Conservation (phyloP, 2,113 vertebrate genomes). For the Oncorhynchus clarkii region DNA sequence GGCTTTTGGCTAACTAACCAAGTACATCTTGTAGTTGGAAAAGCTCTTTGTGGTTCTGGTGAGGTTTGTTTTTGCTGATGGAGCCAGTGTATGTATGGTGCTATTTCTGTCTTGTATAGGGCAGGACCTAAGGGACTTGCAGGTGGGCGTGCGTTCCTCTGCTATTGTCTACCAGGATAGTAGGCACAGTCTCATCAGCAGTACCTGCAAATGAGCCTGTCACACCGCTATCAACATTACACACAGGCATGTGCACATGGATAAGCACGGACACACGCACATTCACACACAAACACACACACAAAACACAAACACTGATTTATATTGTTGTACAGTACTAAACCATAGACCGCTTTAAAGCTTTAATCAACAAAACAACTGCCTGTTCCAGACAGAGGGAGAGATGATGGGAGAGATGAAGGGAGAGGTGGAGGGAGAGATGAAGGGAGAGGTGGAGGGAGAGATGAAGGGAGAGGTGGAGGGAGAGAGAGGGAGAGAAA, state of each 20-base stretch:
- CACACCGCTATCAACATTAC: neutral
- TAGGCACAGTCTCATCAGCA: neutral
- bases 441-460: too few relatives aligned
- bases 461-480: too few relatives aligned
- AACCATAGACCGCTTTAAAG: neutral
- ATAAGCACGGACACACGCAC: too few relatives aligned
- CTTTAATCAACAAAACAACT: neutral
- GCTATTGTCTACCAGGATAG: constrained; percentile 1
- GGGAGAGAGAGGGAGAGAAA: too few relatives aligned
- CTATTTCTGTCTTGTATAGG: constrained; percentile 25
- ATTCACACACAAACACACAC: too few relatives aligned
- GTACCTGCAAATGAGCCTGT: too few relatives aligned
- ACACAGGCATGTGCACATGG: neutral
- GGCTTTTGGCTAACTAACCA: neutral
- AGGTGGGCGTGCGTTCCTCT: constrained; percentile 21
- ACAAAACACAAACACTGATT: neutral
- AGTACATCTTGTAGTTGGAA: constrained; percentile 2
- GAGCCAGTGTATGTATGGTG: neutral
- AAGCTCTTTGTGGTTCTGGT: constrained; percentile 26
- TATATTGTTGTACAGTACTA: neutral
- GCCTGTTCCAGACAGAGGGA: neutral
- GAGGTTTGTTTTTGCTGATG: constrained; percentile 22
- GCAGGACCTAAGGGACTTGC: constrained; percentile 6
- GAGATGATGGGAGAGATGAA: neutral
- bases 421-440: too few relatives aligned